phyloP scores from a whole-genome alignment of 1,140 invertebrate genomes.

The Calosoma granatense region DNA sequence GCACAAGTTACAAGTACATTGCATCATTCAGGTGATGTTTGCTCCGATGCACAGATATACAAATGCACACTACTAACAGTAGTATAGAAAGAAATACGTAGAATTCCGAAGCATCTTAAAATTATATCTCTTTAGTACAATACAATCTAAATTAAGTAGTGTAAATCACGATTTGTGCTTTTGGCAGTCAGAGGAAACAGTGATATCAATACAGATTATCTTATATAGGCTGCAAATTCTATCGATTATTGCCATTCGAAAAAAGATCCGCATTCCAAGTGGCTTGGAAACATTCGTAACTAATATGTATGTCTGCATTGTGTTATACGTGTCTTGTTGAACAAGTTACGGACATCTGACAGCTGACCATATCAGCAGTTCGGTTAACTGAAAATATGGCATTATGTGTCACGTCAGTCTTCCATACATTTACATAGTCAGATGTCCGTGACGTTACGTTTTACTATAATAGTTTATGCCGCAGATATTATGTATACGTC shows the following conservation, averaged over 20 bases:
- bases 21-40: background rate
- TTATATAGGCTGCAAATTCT: background rate
- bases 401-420: background rate
- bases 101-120: background rate
- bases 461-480: background rate
- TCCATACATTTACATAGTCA: background rate
- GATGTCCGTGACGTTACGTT: background rate
- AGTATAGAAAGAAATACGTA: background rate
- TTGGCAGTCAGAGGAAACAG: constrained; percentile 7
- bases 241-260: background rate
- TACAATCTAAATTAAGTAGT: constrained; percentile 1
- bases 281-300: no score
- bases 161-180: constrained; percentile 2
- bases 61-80: background rate
- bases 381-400: no score
- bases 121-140: background rate
- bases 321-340: no score
- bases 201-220: constrained; percentile 3
- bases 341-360: no score
- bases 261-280: no score
- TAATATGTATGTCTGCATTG: no score
- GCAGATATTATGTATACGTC: background rate
- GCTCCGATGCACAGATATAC: background rate
- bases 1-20: background rate
- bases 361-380: no score